Evolutionary conservation across 2,797 vertebrate species (phyloP).

Genomic region (Spondyliosoma cantharus): DNA sequence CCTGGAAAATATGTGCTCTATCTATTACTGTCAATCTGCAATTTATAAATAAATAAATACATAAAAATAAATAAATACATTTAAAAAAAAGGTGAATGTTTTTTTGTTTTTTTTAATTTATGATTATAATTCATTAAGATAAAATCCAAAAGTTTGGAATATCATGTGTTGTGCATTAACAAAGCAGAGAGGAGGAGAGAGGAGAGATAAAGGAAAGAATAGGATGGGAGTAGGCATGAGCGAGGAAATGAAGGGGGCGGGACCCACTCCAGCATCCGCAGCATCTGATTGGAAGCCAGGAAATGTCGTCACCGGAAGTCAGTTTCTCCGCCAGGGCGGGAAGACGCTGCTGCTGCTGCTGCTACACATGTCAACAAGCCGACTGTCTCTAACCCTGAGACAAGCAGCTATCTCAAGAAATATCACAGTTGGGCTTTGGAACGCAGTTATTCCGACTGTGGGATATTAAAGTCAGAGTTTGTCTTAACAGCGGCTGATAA

Average conservation of each 20-base stretch:
- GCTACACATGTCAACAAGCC: constrained; percentile 15
- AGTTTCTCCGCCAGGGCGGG: constrained; percentile 31
- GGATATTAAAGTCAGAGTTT: not conserved
- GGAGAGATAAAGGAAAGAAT: not conserved
- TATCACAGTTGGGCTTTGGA: too few species aligned
- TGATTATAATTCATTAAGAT: not conserved
- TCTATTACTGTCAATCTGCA: not conserved
- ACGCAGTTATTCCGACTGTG: rapidly evolving
- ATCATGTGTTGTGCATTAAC: not conserved
- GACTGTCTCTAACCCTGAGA: rapidly evolving
- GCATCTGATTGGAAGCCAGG: constrained; percentile 55
- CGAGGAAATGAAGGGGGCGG: not conserved
- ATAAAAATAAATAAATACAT: too few species aligned
- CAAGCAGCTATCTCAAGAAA: rapidly evolving
- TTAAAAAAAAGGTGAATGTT: not conserved
- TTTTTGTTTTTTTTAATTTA: not conserved
- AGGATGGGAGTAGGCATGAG: not conserved
- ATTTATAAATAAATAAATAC: not conserved
- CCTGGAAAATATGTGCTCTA: not conserved
- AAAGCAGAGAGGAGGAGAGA: not conserved
- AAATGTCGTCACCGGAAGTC: constrained; percentile 61
- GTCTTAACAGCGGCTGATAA: not conserved
- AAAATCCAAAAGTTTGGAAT: not conserved
- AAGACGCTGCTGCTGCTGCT: too few species aligned
- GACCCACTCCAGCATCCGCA: not conserved